Conservation (phyloP, 2,888 invertebrate species). For the Blera fallax region DNA sequence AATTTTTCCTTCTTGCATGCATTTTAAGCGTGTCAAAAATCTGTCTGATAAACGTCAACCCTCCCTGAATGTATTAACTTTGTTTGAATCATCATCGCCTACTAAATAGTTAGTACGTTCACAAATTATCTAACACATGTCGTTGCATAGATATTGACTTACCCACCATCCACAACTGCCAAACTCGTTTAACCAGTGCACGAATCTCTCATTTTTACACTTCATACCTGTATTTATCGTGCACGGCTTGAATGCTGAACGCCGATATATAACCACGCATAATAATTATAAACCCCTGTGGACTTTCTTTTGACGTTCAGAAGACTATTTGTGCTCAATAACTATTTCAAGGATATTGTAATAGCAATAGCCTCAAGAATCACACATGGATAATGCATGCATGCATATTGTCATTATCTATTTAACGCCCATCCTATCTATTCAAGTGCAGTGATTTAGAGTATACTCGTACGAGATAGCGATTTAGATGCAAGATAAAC, state of each 20-base stretch:
- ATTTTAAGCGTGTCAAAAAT: too few relatives aligned
- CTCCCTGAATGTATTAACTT: too few relatives aligned
- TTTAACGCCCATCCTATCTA: background rate
- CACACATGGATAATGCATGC: too few relatives aligned
- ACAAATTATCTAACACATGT: background rate
- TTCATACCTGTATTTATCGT: background rate
- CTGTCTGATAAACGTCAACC: too few relatives aligned
- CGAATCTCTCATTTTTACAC: background rate
- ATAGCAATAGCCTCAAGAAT: background rate
- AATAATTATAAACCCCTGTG: background rate
- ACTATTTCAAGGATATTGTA: slow-evolving; percentile 25
- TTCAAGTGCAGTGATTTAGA: background rate
- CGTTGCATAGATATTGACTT: too few relatives aligned
- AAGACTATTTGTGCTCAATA: background rate
- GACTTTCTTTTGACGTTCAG: slow-evolving; percentile 1
- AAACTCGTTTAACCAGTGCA: slow-evolving; percentile 24
- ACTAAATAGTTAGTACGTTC: background rate
- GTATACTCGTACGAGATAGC: too few relatives aligned
- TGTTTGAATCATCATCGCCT: background rate
- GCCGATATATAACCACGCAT: background rate
- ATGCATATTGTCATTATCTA: background rate
- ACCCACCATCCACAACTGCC: too few relatives aligned
- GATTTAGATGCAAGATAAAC: background rate
- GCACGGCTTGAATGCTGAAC: slow-evolving; percentile 4
- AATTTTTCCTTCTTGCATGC: too few relatives aligned